These are phyloP conservation scores for Microplitis demolitor DNA, from an alignment of 1,140 invertebrate genomes.

Conservation along the genomic window DNA sequence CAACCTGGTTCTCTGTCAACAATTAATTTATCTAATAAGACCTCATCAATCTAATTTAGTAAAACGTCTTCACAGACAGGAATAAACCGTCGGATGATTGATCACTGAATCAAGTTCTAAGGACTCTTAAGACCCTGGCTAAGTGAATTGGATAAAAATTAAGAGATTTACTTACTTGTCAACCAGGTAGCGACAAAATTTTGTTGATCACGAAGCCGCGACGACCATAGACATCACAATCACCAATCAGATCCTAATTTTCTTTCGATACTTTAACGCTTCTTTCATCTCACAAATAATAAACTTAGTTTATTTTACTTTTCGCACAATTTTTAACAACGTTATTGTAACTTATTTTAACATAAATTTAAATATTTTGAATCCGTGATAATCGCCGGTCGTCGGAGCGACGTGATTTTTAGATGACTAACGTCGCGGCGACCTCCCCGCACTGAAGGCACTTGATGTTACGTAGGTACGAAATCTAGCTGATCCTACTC, in stretches of 20 bases:
- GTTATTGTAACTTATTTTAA: too few species aligned
- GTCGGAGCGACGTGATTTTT: conserved; percentile 45
- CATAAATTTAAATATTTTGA: not conserved
- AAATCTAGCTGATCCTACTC: not conserved
- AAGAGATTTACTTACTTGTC: not conserved
- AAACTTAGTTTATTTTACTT: not conserved
- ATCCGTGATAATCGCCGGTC: conserved; percentile 38
- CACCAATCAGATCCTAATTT: not conserved
- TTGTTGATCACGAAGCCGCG: not conserved
- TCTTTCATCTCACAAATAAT: not conserved
- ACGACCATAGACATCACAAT: not conserved
- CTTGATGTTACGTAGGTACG: conserved; percentile 22
- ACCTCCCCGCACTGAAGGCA: conserved; percentile 57
- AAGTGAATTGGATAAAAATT: not conserved
- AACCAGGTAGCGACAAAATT: not conserved
- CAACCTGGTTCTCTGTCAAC: not conserved
- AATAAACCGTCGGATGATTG: too few species aligned
- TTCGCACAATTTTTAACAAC: too few species aligned
- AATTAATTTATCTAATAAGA: too few species aligned
- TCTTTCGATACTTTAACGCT: not conserved
- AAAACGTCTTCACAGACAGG: too few species aligned
- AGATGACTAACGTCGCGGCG: conserved; percentile 54
- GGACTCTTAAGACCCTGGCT: too few species aligned
- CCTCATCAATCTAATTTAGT: too few species aligned
- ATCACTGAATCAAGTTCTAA: too few species aligned